phyloP scores from a whole-genome alignment of 2,888 invertebrate species.

The Agrochola lota region DNA sequence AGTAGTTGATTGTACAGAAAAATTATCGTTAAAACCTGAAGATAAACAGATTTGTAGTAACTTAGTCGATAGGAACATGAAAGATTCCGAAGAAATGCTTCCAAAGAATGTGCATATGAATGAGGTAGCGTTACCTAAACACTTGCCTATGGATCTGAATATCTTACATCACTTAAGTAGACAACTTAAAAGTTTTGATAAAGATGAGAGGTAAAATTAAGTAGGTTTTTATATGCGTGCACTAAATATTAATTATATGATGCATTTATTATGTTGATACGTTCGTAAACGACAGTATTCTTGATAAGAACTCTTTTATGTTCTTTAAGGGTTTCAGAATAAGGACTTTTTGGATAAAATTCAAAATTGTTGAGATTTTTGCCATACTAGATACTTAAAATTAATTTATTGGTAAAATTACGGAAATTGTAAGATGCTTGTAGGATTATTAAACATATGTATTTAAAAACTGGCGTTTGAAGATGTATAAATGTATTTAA shows the following conservation, averaged over 20 bases:
- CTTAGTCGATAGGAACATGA: conserved; percentile 59
- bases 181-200: conserved; percentile 81
- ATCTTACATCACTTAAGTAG: conserved; percentile 78
- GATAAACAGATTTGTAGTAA: conserved; percentile 81
- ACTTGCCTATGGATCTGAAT: conserved; percentile 73
- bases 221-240: conserved; percentile 34
- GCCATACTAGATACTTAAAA: conserved; percentile 45
- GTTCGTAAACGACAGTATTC: conserved; percentile 47
- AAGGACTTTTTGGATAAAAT: conserved; percentile 23
- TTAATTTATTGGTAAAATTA: conserved; percentile 31
- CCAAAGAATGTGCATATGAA: conserved; percentile 41
- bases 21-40: conserved; percentile 72
- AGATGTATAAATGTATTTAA: conserved; percentile 13
- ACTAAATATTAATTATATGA: conserved; percentile 40
- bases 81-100: conserved; percentile 53
- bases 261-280: conserved; percentile 67
- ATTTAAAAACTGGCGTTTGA: neutral
- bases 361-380: conserved; percentile 29
- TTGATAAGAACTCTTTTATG: conserved; percentile 28
- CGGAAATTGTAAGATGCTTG: conserved; percentile 9
- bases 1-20: conserved; percentile 79
- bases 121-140: conserved; percentile 71
- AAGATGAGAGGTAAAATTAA: conserved; percentile 68
- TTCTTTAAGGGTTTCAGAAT: conserved; percentile 8
- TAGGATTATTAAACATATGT: conserved; percentile 1